A percentile compares a stretch with the other conserved stretches of the same genome.
These are phyloP conservation scores for Pagetopsis macropterus DNA, from an alignment of 2,797 vertebrate species.

Conservation along the genomic window DNA sequence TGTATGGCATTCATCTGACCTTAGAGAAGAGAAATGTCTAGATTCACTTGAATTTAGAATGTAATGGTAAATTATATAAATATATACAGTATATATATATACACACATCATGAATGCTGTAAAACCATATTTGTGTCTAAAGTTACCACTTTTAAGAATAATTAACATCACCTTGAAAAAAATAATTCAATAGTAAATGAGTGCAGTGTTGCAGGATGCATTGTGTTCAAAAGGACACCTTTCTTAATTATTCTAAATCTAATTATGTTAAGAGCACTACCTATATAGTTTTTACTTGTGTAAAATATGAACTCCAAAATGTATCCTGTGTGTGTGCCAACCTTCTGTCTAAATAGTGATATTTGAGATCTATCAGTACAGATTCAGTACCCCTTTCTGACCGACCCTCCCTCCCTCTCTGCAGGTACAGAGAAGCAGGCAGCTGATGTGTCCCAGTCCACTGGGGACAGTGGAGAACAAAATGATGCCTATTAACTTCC, in stretches of 20 bases:
- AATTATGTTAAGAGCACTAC: too few species aligned
- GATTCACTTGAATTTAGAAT: not conserved
- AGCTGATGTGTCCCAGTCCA: conserved; percentile 90
- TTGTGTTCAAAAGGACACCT: not conserved
- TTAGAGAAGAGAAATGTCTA: not conserved
- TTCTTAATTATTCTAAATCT: not conserved
- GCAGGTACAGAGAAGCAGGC: conserved; percentile 91
- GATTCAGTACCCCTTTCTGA: conserved; percentile 24
- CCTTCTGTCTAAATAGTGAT: too few species aligned
- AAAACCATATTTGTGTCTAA: not conserved
- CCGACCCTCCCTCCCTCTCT: conserved; percentile 34
- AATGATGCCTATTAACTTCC: conserved; percentile 93
- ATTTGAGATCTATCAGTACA: too few species aligned
- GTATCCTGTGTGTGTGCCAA: too few species aligned
- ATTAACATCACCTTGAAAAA: not conserved
- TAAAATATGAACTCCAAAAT: too few species aligned
- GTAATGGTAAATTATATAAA: not conserved
- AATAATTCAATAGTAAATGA: not conserved
- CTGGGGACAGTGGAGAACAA: conserved; percentile 89
- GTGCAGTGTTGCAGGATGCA: not conserved
- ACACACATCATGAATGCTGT: not conserved
- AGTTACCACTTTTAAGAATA: not conserved
- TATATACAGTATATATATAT: too few species aligned
- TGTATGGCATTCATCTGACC: not conserved
- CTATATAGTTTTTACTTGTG: too few species aligned